A percentile compares a stretch with the other conserved stretches of the same genome.
phyloP scores from a whole-genome alignment of 2,888 invertebrate genomes.

The Criorhina ranunculi region DNA sequence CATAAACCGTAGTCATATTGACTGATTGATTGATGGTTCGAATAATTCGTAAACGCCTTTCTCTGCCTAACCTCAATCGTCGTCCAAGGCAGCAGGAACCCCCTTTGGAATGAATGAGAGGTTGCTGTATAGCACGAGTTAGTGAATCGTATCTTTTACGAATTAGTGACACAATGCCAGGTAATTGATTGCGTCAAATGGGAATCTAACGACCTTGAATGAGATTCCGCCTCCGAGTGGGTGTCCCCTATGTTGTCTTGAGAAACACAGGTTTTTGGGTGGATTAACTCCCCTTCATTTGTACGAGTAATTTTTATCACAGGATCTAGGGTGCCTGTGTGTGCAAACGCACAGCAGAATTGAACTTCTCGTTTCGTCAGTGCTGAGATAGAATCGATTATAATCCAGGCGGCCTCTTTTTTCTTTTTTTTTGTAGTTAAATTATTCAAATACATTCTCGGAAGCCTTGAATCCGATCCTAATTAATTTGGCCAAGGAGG shows the following conservation, averaged over 20 bases:
- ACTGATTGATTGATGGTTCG: conserved; percentile 51
- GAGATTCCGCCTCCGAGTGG: conserved; percentile 30
- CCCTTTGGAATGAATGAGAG: background rate
- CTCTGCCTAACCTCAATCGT: conserved; percentile 28
- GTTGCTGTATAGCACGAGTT: conserved; percentile 14
- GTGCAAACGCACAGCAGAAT: background rate
- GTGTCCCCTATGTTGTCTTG: background rate
- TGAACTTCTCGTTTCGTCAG: conserved; percentile 1
- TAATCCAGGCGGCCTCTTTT: conserved; percentile 18
- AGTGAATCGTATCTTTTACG: conserved; percentile 55
- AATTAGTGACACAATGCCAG: conserved; percentile 63
- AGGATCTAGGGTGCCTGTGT: conserved; percentile 2
- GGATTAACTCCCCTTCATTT: conserved; percentile 26
- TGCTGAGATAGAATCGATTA: conserved; percentile 43
- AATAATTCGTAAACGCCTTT: conserved; percentile 34
- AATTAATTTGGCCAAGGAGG: conserved; percentile 47
- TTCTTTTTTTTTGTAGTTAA: background rate
- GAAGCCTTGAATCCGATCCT: conserved; percentile 11
- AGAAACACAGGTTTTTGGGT: conserved; percentile 19
- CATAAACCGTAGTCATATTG: conserved; percentile 5
- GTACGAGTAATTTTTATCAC: conserved; percentile 37
- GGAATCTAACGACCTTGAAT: conserved; percentile 55
- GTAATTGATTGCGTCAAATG: conserved; percentile 65
- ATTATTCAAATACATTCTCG: conserved; percentile 35
- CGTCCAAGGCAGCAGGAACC: conserved; percentile 11